Conservation (phyloP, 2,888 invertebrate species). For the Pollenia angustigena region DNA sequence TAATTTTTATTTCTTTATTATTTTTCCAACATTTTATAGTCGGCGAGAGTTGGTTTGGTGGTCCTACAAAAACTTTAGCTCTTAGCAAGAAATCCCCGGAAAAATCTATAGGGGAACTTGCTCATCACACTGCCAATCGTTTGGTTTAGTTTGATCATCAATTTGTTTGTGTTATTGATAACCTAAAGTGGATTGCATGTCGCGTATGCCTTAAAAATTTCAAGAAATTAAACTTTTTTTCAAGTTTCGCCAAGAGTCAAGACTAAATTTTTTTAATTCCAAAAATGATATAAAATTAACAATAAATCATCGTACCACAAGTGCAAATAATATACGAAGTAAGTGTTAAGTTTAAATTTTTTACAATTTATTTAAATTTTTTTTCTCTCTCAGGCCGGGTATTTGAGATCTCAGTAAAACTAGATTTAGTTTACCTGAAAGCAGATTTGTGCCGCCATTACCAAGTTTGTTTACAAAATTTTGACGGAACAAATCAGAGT, state of each 20-base stretch:
- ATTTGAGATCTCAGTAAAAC: too few species aligned
- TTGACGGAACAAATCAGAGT: too few species aligned
- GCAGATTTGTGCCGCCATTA: too few species aligned
- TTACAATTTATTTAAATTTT: background rate
- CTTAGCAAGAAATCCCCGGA: slow-evolving; percentile 68
- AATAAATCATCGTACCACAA: slow-evolving; percentile 45
- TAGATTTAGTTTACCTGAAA: too few species aligned
- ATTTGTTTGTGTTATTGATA: background rate
- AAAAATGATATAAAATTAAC: background rate
- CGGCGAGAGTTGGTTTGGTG: slow-evolving; percentile 72
- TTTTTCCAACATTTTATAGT: slow-evolving; percentile 75
- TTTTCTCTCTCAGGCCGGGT: background rate
- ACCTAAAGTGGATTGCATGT: slow-evolving; percentile 33
- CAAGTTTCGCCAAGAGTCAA: slow-evolving; percentile 14
- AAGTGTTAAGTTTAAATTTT: slow-evolving; percentile 26
- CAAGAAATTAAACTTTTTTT: slow-evolving; percentile 32
- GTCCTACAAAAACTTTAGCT: slow-evolving; percentile 29
- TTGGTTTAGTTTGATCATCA: slow-evolving; percentile 73
- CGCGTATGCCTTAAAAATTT: slow-evolving; percentile 17
- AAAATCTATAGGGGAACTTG: slow-evolving; percentile 78
- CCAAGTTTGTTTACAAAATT: too few species aligned
- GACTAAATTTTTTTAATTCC: slow-evolving; percentile 11
- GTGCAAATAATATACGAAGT: slow-evolving; percentile 56
- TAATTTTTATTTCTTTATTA: slow-evolving; percentile 59
- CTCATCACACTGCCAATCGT: slow-evolving; percentile 78